Evolutionary conservation across 2,888 invertebrate genomes (phyloP).

Genomic region (Gryllus longicercus): DNA sequence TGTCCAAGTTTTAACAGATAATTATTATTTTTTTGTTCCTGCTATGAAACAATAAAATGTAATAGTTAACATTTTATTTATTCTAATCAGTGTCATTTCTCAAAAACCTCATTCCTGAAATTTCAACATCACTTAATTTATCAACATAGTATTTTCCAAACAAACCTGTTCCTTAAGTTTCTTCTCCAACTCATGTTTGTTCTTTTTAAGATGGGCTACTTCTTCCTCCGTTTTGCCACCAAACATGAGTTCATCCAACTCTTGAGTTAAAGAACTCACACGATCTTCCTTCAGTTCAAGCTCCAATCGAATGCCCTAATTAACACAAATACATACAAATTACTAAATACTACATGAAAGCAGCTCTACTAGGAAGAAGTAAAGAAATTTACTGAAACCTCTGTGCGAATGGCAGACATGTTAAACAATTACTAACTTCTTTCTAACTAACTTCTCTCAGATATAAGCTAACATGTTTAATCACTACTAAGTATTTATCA

Average conservation of each 20-base stretch:
- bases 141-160: not conserved
- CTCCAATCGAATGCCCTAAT: constrained; percentile 79
- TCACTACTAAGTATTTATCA: too few species aligned
- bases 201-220: constrained; percentile 73
- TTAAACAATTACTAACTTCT: too few species aligned
- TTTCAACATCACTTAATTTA: too few species aligned
- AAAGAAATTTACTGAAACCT: too few species aligned
- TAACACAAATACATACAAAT: not conserved
- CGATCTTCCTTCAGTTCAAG: constrained; percentile 87
- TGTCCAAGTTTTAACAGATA: too few species aligned
- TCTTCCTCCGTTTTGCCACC: constrained; percentile 81
- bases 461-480: too few species aligned
- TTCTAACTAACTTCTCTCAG: too few species aligned
- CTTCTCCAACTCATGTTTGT: constrained; percentile 82
- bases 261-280: constrained; percentile 69
- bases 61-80: not conserved
- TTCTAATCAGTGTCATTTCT: too few species aligned
- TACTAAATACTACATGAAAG: not conserved
- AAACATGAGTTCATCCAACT: constrained; percentile 80
- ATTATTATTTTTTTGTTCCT: too few species aligned
- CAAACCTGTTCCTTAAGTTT: constrained; percentile 68
- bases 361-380: too few species aligned
- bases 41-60: not conserved
- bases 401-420: too few species aligned
- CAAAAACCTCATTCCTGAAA: too few species aligned